Evolutionary conservation across 2,888 invertebrate genomes (phyloP), one percentile per base, ranked within the genome.

Genomic region (Anaspis maculata): DNA sequence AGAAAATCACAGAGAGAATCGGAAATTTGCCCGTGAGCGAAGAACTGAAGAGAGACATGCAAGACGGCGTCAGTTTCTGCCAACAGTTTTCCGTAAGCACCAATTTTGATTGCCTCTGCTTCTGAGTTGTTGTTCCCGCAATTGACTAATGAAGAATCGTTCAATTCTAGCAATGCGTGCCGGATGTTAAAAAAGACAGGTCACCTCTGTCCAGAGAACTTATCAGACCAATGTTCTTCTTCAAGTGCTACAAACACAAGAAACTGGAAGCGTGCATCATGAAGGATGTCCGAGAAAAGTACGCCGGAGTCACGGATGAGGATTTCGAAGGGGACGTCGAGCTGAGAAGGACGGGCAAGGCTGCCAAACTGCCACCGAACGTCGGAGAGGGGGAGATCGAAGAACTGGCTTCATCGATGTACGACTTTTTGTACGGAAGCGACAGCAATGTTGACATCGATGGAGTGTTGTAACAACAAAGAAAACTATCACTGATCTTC

Each of bases 221-320:
- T 25, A 73, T 78, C 41, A 70, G 73, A 37, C 77, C 79, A 1
- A 79, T 79, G 74, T 78, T 79, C 68, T 80, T 80, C 71, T 80
- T 80, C 70, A 73, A 77, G 37, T 80, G 79, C 48, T 80, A 80
- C 60, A 79, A 79, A 72, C 79, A 80, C 64, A 79, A 80, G 66
- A 80, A 80, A 53, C 53, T 80, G 30, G 79, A 80, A 56, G 77
- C 79, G 0, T 80, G 79, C 56, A 76, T 79, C 42, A 77, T 80
- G 78, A 79, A 79, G 51, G 79, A 80, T 49, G 76, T 80, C 34
- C 68, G 77, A 13, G 78, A 79, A 42, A 71, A 76, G 32, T 77
- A 75, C 57, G 66, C 73, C 7, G 59, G 59, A 3, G 60, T 64
- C 1, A 65, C 70, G 38, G 76, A 76, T 35, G 75, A 75, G 24